Base-by-base conservation (phyloP, 1,140 invertebrate genomes). In the Trichomalopsis sarcophagae region DNA sequence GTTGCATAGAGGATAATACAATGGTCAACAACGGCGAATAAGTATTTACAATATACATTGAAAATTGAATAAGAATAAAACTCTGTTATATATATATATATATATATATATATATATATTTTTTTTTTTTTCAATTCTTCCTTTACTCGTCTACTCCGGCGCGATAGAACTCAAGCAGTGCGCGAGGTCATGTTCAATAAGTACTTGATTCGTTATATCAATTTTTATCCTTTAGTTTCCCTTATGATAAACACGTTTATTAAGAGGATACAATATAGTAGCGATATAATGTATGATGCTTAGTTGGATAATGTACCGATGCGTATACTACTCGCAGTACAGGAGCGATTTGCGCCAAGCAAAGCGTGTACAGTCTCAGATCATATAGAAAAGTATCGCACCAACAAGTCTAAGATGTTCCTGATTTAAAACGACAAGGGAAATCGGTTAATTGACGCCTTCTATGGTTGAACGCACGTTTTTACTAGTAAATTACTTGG, bases 381-480 rank as follows among this genome's bases (percentile, higher is more conserved):
- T 81, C 40, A 81, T 85, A 69, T 47, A 81, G 40, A 47, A 75
- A 81, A 81, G 27, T 76, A 78, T 78, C 74, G 23, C 47, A 82
- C 80, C 74, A 68, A 76, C 21, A 76, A 71, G 47, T 82, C 11
- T 47, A 78, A n/a, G n/a, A 21, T 33, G 55, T 82, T 40, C 9
- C 36, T 11, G 14, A 75, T 69, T 33, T 33, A 76, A 81, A 47
- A 47, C 50, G 76, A 78, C 36, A 76, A 85, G 6, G 21, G 55
- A 85, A 84, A 81, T 81, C 27, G 71, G 30, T 77, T 85, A 85
- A 85, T 85, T 85, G 84, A 85, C 84, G 47, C 17, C 33, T 76
- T 82, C 66, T 85, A 85, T 62, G n/a, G 9, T 82, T 85, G 77
- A 82, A 85, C 40, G 66, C 36, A 33, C 40, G 21, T 76, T 85